Base-by-base conservation (phyloP, 1,140 invertebrate species). In the Microplitis demolitor region DNA sequence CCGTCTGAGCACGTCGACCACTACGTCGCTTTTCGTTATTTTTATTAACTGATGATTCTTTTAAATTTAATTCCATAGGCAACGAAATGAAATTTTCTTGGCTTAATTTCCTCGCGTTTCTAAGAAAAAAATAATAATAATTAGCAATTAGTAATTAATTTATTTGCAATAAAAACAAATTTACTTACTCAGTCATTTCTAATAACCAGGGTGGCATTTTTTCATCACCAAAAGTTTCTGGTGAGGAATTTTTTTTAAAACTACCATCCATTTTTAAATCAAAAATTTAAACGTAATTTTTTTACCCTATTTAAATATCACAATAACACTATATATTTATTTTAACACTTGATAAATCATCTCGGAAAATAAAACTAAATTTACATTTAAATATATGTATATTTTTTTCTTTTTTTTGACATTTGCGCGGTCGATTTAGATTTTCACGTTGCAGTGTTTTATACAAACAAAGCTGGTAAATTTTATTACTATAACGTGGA, bases 181-280 rank as follows among this genome's bases (percentile, higher is more conserved):
- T 8, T 74, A 79, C 75, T 58, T 76, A 81, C 80, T 80, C 76
- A 1, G 76, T 73, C 80, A 81, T 81, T 72, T 81, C 80, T 66
- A 77, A 3, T 8, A 81, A 73, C 80, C 80, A 81, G 33, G 78
- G 69, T 71, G 80, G 80, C 24, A 79, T 53, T 74, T 79, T 76
- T 24, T 66, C 33, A 16, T 51, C n/a, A 53, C 6, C n/a, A 34
- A 34, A 31, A 13, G 66, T n/a, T 67, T 35, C 5, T 1, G 13
- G 14, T 11, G 50, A 53, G 4, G 62, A 16, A 66, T 16, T 50
- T 34, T 66, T 13, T 9, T 66, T 24, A 11, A 16, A 50, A 50
- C 45, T 51, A 9, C 6, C n/a, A 4, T 51, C 39, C 39, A 51
- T 66, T 4, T 16, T 66, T 51, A 53, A 24, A 24, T 4, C 37